Evolutionary conservation across 2,888 invertebrate species (phyloP), one percentile per base, ranked within the genome.

Genomic region (Netelia inedita): DNA sequence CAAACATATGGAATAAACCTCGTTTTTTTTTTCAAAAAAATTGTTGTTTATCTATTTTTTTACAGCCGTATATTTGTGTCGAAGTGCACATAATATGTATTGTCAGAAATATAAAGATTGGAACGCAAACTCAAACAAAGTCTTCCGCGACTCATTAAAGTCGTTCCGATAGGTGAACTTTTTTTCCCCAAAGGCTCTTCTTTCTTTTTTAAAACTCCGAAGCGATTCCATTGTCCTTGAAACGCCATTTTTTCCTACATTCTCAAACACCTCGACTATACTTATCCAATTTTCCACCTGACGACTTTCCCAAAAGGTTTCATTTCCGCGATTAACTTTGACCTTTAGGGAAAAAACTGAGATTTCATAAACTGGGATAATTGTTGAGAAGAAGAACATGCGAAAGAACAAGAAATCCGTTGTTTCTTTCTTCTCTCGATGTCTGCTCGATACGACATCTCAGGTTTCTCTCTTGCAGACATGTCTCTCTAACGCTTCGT

Each of bases 331-430:
- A 14, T 46, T 46, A 46, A 46, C 46, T 46, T 46, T 46, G 14
- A 46, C 1, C 2, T 46, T 14, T 14, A 0, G 14, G 14, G 3
- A 6, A 11, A 46, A 14, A 46, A 46, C 46, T 11, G 14, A 46
- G 11, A 2, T 46, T 46, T 14, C 19, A n/a, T n/a, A 19, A 16
- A 55, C 28, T 28, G 3, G 28, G 28, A 28, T 28, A 28, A 28
- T 28, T 28, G 28, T 28, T 28, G 28, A 28, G 28, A 19, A 53
- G n/a, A 16, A 55, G n/a, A 55, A 8, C 55, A 6, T 55, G 11
- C 19, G 61, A 63, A 46, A 53, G 80, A 73, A 73, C 61, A 71
- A 53, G 59, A 53, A 50, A 68, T 50, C 72, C 23, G 16, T 14
- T 50, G 14, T 10, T 43, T 53, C 61, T 66, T 41, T 21, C n/a